Base-by-base conservation (phyloP, 1,140 invertebrate genomes). In the Drosophila paulistorum region DNA sequence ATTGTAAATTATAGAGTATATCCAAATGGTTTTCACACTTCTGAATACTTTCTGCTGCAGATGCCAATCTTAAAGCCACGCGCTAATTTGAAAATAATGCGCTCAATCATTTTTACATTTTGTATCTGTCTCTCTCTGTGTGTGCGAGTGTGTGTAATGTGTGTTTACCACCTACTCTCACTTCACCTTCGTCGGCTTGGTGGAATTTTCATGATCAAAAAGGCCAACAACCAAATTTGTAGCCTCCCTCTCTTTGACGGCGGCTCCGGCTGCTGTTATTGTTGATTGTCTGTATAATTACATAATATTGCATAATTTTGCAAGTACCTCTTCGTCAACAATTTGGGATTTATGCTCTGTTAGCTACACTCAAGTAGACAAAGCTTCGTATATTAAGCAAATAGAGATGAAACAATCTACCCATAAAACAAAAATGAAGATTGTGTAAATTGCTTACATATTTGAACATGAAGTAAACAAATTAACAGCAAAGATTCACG, bases 71-170 rank as follows among this genome's bases (percentile, higher is more conserved):
- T 62, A 48, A 60, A 89, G 84, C 84, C 81, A 84, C 80, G 84
- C 77, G 84, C 78, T 89, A 89, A 89, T 89, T 84, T 89, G 77
- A 89, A 89, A 89, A 89, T 89, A 89, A 89, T 89, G 84, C 84
- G 73, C 77, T 82, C 80, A 89, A 89, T 89, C 84, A 89, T 89
- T 89, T 89, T 84, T 65, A 75, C 71, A 89, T 89, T 83, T 77
- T 68, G 59, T 62, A 30, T 60, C 41, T 62, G 58, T 45, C 33
- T 23, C 30, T 13, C n/a, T 63, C 42, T 11, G 30, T 30, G 6
- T 30, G 30, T 37, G 35, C 1, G 17, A 0, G 0, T 17, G 17
- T 17, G 17, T 17, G 17, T 17, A 17, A 17, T 17, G 17, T 37
- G 35, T 37, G 35, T 11, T 10, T 37, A 37, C 35, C 37, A 13